Percentiles rank a stretch among this genome's conserved stretches.
Conservation (phyloP, 2,888 invertebrate species). For the Chrysolina oricalcia region DNA sequence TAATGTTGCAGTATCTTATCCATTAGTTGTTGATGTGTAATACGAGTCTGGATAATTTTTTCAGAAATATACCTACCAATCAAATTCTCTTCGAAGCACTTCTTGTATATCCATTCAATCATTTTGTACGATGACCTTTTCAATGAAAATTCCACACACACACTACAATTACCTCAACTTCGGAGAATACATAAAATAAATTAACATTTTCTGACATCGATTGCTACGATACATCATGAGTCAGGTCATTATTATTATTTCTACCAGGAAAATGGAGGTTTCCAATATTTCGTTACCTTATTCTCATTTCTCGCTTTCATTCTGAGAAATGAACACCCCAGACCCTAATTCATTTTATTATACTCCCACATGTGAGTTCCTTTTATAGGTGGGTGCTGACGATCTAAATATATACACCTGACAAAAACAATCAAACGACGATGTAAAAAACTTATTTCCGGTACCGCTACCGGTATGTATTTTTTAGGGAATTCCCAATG, state of each 20-base stretch:
- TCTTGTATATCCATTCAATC: conserved; percentile 2
- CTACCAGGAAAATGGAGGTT: conserved; percentile 25
- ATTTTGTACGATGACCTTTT: not conserved
- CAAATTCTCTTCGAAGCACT: not conserved
- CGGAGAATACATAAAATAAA: conserved; percentile 18
- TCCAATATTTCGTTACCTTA: conserved; percentile 28
- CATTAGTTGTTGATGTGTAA: no score
- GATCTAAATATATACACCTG: conserved; percentile 14
- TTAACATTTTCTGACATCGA: conserved; percentile 23
- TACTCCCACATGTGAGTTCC: conserved; percentile 16
- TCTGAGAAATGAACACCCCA: conserved; percentile 22
- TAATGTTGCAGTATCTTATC: no score
- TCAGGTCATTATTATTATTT: conserved; percentile 28
- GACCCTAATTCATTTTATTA: conserved; percentile 21
- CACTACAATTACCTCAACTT: conserved; percentile 9
- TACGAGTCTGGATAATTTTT: not conserved
- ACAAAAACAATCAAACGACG: conserved; percentile 20
- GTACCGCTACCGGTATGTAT: conserved; percentile 6
- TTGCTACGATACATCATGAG: conserved; percentile 22
- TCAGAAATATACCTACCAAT: not conserved
- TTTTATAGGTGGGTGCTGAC: conserved; percentile 27
- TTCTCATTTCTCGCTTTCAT: conserved; percentile 24
- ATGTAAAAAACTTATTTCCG: conserved; percentile 9
- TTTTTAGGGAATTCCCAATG: conserved; percentile 15
- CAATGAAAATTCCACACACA: conserved; percentile 3